Evolutionary conservation across 1,140 invertebrate genomes (phyloP), one percentile per base, ranked within the genome.

Genomic region (Brachionus manjavacas): DNA sequence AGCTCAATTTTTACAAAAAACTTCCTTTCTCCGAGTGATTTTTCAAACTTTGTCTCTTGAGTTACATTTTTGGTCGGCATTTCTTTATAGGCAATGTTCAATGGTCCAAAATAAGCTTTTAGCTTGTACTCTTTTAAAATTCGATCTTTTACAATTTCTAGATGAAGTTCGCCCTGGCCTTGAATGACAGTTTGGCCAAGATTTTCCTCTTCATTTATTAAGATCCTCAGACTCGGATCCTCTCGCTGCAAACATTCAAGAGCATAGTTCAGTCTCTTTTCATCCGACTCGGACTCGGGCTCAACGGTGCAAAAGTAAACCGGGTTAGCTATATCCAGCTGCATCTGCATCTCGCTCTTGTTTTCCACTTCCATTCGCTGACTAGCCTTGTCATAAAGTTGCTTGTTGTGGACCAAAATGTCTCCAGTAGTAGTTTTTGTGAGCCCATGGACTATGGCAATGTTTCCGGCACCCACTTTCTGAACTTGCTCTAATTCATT

Each of bases 271-370:
- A 99, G 90, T 4, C 92, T 88, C 68, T 90, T 90, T 89, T 96
- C 94, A 52, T 92, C 92, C 0, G 93, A 91, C 80, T 93, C 87
- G 79, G 94, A 95, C 0, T 95, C 93, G 0, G 96, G 93, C 91
- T 99, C 97, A 76, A 99, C 94, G 0, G 95, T 95, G 89, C 97
- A 98, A 87, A 97, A 96, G 89, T 98, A 99, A 0, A 99, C 97
- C 1, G 97, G 96, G 87, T 96, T 94, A 0, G 95, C 95, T 84
- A 96, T 90, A 64, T 92, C 91, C 1, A 76, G 94, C 91, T 12
- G 93, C 92, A 85, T 86, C 91, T 86, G 90, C 86, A 91, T 93
- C 11, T 83, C 68, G 31, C 55, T 43, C n/a, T 83, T 84, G 55
- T 55, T 46, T 23, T 64, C 23, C 31, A 85, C n/a, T 78, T 83